These are phyloP conservation scores for Gephyroberyx darwinii DNA, from an alignment of 2,797 vertebrate species.

Conservation along the genomic window DNA sequence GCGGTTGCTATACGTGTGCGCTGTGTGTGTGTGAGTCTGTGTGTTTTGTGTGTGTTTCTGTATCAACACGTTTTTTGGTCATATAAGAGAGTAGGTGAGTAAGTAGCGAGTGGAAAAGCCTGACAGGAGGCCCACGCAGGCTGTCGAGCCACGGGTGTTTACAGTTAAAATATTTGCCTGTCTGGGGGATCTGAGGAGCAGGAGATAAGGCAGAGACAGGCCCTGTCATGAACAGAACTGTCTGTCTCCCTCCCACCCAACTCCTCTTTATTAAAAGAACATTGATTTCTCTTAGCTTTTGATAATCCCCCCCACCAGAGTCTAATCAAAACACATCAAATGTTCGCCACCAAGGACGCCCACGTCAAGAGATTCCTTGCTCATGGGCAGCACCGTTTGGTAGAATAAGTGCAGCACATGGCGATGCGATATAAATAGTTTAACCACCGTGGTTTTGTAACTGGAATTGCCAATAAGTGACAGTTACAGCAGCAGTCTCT, in stretches of 20 bases:
- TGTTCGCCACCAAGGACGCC: conserved; percentile 76
- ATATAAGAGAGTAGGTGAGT: conserved; percentile 60
- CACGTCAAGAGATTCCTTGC: conserved; percentile 61
- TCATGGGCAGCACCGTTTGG: conserved; percentile 32
- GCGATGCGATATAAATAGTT: conserved; percentile 22
- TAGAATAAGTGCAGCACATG: conserved; percentile 3
- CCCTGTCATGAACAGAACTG: conserved; percentile 74
- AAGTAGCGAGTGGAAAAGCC: conserved; percentile 64
- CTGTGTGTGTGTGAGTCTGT: conserved; percentile 7
- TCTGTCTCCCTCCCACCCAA: conserved; percentile 76
- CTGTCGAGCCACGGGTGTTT: conserved; percentile 79
- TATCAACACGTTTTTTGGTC: conserved; percentile 42
- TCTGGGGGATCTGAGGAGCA: conserved; percentile 75
- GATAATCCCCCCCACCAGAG: conserved; percentile 74
- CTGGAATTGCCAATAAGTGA: conserved; percentile 55
- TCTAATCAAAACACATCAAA: conserved; percentile 80
- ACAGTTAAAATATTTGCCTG: conserved; percentile 83
- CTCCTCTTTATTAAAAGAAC: conserved; percentile 81
- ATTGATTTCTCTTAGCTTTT: conserved; percentile 81
- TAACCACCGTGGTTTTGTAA: conserved; percentile 33
- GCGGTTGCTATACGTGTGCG: conserved; percentile 17
- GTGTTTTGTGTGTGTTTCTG: conserved; percentile 29
- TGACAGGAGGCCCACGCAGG: conserved; percentile 76
- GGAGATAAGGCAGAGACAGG: conserved; percentile 79
- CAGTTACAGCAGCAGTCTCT: conserved; percentile 52